A percentile compares a stretch with the other conserved stretches of the same genome.
phyloP scores from a whole-genome alignment of 2,888 invertebrate genomes.

The Phrixothrix hirtus region DNA sequence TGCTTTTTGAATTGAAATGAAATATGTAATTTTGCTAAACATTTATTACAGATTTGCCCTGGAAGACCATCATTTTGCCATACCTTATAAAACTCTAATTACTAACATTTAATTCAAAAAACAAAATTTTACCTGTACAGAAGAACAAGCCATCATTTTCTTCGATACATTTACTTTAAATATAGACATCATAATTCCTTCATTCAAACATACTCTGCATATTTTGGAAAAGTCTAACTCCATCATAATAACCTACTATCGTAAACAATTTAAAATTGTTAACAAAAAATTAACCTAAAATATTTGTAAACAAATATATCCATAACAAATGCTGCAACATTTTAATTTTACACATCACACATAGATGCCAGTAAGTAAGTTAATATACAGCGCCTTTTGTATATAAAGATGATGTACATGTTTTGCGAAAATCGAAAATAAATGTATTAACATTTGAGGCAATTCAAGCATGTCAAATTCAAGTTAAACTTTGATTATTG shows the following conservation, averaged over 20 bases:
- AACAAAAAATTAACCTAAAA: conserved; percentile 5
- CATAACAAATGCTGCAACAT: too few relatives aligned
- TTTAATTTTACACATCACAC: too few relatives aligned
- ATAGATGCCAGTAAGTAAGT: too few relatives aligned
- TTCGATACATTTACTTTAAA: conserved; percentile 57
- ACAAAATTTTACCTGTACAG: conserved; percentile 57
- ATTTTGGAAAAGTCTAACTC: conserved; percentile 53
- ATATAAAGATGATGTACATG: not conserved
- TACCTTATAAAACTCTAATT: conserved; percentile 51
- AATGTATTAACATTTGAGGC: too few relatives aligned
- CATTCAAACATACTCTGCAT: conserved; percentile 54
- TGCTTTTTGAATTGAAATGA: conserved; percentile 57
- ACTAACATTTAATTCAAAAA: too few relatives aligned
- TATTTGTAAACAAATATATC: conserved; percentile 2
- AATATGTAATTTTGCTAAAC: conserved; percentile 56
- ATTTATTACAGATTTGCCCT: conserved; percentile 56
- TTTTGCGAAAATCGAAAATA: too few relatives aligned
- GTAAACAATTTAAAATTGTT: not conserved
- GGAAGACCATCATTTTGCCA: conserved; percentile 58
- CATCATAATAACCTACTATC: conserved; percentile 30
- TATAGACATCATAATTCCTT: conserved; percentile 55
- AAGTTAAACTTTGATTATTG: too few relatives aligned
- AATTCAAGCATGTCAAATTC: too few relatives aligned
- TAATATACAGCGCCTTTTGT: too few relatives aligned
- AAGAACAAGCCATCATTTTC: conserved; percentile 57